phyloP scores from a whole-genome alignment of 2,113 vertebrate genomes.

The Pollachius pollachius region DNA sequence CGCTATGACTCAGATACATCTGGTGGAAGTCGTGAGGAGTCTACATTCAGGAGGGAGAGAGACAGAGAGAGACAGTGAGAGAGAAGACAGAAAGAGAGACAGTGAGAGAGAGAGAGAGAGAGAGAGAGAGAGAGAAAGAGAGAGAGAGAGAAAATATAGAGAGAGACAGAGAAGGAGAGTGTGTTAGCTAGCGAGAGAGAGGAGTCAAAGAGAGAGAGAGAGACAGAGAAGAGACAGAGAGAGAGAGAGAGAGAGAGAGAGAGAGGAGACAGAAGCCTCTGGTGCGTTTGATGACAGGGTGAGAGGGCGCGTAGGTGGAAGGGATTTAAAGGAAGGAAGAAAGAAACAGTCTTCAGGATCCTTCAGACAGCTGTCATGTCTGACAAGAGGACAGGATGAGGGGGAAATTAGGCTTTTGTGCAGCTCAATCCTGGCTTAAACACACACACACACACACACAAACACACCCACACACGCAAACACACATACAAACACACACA shows the following conservation, averaged over 20 bases:
- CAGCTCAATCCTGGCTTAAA: conserved; percentile 26
- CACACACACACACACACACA: conserved; percentile 12
- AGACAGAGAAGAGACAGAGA: too few relatives aligned
- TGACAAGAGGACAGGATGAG: conserved; percentile 46
- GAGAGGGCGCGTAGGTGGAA: conserved; percentile 32
- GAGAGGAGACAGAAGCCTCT: too few relatives aligned
- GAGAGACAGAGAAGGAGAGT: too few relatives aligned
- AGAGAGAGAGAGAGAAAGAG: too few relatives aligned
- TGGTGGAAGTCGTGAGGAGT: too few relatives aligned
- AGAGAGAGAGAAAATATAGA: too few relatives aligned
- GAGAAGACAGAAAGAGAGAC: too few relatives aligned
- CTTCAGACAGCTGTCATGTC: conserved; percentile 57
- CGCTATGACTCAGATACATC: too few relatives aligned
- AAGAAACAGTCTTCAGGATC: conserved; percentile 55
- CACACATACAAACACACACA: conserved; percentile 14
- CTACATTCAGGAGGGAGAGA: background rate
- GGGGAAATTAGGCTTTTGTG: conserved; percentile 55
- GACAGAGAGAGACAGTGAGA: background rate
- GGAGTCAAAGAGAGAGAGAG: too few relatives aligned
- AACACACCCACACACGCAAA: conserved; percentile 31
- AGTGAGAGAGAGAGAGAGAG: too few relatives aligned
- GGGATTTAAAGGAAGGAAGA: conserved; percentile 54
- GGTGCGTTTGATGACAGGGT: conserved; percentile 33
- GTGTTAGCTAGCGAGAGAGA: too few relatives aligned
- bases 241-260: too few relatives aligned